Percentiles rank a stretch among this genome's conserved stretches.
Conservation (phyloP, 2,888 invertebrate genomes). For the Sinotaia quadrata region DNA sequence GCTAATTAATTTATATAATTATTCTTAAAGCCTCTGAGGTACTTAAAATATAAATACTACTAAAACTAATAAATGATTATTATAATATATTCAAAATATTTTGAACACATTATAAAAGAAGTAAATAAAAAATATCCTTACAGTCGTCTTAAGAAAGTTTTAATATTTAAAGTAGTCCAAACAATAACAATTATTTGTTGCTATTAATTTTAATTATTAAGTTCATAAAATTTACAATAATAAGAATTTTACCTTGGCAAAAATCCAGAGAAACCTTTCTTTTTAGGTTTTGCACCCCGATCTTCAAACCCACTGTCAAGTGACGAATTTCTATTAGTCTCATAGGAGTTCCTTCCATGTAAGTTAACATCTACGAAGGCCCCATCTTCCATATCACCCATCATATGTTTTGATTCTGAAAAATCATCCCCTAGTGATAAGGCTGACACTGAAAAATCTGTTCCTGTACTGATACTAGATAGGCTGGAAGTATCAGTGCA, state of each 20-base stretch:
- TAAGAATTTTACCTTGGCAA: conserved; percentile 58
- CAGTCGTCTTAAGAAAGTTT: too few species aligned
- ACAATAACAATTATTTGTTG: too few species aligned
- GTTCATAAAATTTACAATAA: too few species aligned
- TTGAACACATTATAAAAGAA: too few species aligned
- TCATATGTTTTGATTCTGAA: conserved; percentile 48
- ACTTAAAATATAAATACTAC: too few species aligned
- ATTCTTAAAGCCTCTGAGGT: too few species aligned
- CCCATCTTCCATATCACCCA: conserved; percentile 63
- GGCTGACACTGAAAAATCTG: conserved; percentile 65
- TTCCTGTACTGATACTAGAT: conserved; percentile 67
- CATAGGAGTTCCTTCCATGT: conserved; percentile 64
- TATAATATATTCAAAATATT: too few species aligned
- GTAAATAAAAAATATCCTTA: too few species aligned
- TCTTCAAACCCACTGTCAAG: conserved; percentile 59
- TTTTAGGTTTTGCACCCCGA: conserved; percentile 54
- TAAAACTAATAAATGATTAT: too few species aligned
- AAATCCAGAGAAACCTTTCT: conserved; percentile 56
- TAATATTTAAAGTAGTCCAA: too few species aligned
- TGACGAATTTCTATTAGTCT: conserved; percentile 54
- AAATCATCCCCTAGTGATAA: conserved; percentile 59
- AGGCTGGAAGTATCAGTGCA: conserved; percentile 66
- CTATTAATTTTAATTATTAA: too few species aligned
- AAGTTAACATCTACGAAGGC: conserved; percentile 67
- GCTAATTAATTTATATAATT: too few species aligned